These are phyloP conservation scores for Hormaphis cornu DNA, from an alignment of 1,140 invertebrate genomes.

Conservation along the genomic window DNA sequence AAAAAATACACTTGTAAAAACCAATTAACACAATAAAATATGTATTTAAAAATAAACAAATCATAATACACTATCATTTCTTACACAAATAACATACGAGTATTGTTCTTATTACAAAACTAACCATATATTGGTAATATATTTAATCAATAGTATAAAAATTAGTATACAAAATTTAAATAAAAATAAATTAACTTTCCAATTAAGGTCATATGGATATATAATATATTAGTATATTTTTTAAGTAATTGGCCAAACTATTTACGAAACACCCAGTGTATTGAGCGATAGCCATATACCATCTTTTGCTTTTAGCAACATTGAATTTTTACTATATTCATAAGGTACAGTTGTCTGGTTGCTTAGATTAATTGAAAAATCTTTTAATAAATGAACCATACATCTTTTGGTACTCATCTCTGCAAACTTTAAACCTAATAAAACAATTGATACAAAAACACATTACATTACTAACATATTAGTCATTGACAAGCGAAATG, in stretches of 20 bases:
- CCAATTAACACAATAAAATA: no score
- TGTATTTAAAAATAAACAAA: no score
- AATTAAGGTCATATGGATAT: not conserved
- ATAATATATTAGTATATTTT: not conserved
- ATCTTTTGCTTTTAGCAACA: constrained; percentile 36
- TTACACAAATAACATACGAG: no score
- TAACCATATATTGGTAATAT: no score
- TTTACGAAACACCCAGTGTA: not conserved
- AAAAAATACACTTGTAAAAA: no score
- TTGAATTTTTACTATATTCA: constrained; percentile 32
- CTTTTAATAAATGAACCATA: constrained; percentile 34
- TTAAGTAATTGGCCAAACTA: not conserved
- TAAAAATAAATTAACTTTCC: not conserved
- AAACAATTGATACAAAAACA: not conserved
- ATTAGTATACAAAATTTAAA: no score
- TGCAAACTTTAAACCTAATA: constrained; percentile 37
- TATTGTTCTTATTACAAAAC: no score
- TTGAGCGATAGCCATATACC: constrained; percentile 35
- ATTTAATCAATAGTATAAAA: no score
- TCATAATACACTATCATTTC: no score
- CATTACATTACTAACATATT: not conserved
- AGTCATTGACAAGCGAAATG: not conserved
- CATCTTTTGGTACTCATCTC: constrained; percentile 36
- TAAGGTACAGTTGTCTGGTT: constrained; percentile 35
- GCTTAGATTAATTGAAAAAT: constrained; percentile 33